phyloP scores from a whole-genome alignment of 2,888 invertebrate genomes.

The Agriopis leucophaearia region DNA sequence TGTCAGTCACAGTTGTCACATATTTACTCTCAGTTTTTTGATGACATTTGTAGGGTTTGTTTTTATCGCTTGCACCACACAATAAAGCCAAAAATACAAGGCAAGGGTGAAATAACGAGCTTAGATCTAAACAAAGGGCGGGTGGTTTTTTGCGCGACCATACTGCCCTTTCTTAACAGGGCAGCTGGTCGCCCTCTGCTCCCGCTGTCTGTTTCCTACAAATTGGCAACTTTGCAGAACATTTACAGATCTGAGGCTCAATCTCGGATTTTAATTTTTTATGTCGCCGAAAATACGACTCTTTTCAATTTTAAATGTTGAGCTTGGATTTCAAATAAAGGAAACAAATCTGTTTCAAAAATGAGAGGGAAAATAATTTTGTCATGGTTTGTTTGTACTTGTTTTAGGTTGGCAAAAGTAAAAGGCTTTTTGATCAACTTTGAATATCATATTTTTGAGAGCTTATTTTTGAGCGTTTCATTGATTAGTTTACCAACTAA shows the following conservation, averaged over 20 bases:
- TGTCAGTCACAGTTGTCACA: no score
- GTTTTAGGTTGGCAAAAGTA: background rate
- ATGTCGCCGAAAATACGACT: conserved; percentile 19
- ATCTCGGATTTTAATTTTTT: conserved; percentile 26
- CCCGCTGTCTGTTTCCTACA: conserved; percentile 26
- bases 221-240: conserved; percentile 29
- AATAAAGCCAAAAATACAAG: conserved; percentile 60
- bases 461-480: no score
- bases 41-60: background rate
- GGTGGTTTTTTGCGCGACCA: conserved; percentile 53
- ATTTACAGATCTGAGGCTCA: conserved; percentile 21
- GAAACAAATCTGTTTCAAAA: conserved; percentile 9
- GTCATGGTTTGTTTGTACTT: conserved; percentile 7
- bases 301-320: conserved; percentile 18
- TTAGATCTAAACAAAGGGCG: conserved; percentile 67
- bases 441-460: background rate
- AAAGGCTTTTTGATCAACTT: background rate
- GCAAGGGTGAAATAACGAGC: conserved; percentile 76
- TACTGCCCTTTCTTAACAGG: conserved; percentile 37
- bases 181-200: conserved; percentile 47
- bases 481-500: no score
- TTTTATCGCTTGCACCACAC: conserved; percentile 45
- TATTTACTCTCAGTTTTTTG: no score
- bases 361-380: conserved; percentile 2
- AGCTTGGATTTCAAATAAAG: background rate